Evolutionary conservation across 1,140 invertebrate species (phyloP).

Genomic region (Adelges cooleyi): DNA sequence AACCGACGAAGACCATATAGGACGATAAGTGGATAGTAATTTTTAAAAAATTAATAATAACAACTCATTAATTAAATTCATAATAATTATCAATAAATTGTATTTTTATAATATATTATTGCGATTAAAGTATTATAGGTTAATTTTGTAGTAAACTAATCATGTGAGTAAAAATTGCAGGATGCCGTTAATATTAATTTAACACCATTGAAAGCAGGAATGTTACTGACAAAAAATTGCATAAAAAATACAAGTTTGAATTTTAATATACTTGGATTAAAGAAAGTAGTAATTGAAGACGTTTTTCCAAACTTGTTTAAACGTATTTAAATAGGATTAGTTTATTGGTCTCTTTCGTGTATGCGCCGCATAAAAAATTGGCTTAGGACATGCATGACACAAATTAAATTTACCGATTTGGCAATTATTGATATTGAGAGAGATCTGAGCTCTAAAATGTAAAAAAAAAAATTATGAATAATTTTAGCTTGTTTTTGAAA

Average conservation of each 20-base stretch:
- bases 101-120: not conserved
- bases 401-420: slow-evolving; percentile 1
- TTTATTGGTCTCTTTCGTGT: not conserved
- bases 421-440: slow-evolving; percentile 1
- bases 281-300: not conserved
- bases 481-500: not conserved
- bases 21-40: not conserved
- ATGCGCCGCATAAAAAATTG: slow-evolving; percentile 3
- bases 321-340: not conserved
- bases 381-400: slow-evolving; percentile 1
- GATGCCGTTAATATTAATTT: not conserved
- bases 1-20: no score
- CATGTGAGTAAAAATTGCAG: not conserved
- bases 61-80: not conserved
- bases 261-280: not conserved
- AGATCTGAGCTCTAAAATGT: not conserved
- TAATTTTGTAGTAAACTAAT: slow-evolving; percentile 7
- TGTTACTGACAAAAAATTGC: slow-evolving; percentile 3
- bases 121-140: not conserved
- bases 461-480: not conserved
- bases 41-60: not conserved
- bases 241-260: slow-evolving; percentile 3
- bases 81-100: not conserved
- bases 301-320: slow-evolving; percentile 1
- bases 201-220: not conserved